Conservation (phyloP, 2,113 vertebrate genomes). For the Gavialis gangeticus region DNA sequence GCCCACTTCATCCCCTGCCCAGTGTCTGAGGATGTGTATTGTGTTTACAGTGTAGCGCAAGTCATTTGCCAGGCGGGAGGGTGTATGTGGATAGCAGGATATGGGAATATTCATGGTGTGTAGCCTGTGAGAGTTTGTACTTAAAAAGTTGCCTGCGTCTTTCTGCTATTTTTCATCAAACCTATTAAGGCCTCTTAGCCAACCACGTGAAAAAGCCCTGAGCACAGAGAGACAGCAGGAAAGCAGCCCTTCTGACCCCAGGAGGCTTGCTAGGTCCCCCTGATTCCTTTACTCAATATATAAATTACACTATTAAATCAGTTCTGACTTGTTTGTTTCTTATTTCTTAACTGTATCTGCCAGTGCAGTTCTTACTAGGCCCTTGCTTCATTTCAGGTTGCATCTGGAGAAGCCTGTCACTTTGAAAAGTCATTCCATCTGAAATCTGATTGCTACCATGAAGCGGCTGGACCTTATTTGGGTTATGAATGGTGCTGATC, state of each 20-base stretch:
- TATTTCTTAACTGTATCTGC: neutral
- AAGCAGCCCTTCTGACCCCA: neutral
- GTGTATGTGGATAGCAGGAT: neutral
- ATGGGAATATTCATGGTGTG: neutral
- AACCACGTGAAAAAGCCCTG: neutral
- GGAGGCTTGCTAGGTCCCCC: neutral
- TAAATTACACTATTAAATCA: neutral
- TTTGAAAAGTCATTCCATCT: neutral
- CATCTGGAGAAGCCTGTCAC: neutral
- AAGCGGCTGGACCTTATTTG: neutral
- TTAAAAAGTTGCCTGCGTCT: neutral
- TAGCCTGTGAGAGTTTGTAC: neutral
- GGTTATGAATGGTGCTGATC: neutral
- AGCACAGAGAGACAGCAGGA: neutral
- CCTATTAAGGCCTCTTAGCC: neutral
- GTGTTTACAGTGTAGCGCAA: neutral
- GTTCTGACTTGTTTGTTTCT: neutral
- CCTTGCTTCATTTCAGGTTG: neutral
- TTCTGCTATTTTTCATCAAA: neutral
- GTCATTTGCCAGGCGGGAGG: neutral
- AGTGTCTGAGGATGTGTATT: neutral
- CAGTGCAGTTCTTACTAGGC: neutral
- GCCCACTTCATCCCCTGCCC: neutral
- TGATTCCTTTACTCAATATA: neutral
- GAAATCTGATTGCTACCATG: neutral